Evolutionary conservation across 2,113 vertebrate species (phyloP).

Genomic region (Sinocyclocheilus anshuiensis): DNA sequence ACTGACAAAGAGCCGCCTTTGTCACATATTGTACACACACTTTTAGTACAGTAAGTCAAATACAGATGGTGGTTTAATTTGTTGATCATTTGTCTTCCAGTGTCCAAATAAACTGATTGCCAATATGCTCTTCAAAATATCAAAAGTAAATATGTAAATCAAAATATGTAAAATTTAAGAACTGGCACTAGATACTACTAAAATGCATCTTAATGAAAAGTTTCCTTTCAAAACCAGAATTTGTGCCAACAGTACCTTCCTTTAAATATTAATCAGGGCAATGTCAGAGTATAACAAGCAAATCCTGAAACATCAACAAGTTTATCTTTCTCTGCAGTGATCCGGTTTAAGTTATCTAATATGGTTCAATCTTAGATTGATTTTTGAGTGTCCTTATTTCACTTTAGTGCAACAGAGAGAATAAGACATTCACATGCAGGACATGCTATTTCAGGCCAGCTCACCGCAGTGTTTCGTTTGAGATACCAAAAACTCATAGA

Average conservation of each 20-base stretch:
- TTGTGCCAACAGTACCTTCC: background rate
- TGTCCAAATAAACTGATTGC: too few species aligned
- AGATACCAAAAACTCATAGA: slow-evolving; percentile 1
- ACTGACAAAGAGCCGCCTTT: too few species aligned
- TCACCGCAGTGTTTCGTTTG: slow-evolving; percentile 11
- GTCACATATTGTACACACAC: too few species aligned
- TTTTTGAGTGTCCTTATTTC: slow-evolving; percentile 11
- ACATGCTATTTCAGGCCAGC: background rate
- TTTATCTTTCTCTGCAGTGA: background rate
- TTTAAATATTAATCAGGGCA: background rate
- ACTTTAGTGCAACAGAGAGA: background rate
- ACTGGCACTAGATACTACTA: too few species aligned
- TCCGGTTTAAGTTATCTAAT: background rate
- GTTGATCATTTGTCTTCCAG: too few species aligned
- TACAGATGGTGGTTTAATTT: too few species aligned
- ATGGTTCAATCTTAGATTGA: background rate
- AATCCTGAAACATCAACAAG: background rate
- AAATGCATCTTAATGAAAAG: too few species aligned
- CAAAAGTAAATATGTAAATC: too few species aligned
- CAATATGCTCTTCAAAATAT: too few species aligned
- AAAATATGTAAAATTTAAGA: background rate
- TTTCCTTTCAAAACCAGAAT: background rate
- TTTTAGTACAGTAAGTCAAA: too few species aligned
- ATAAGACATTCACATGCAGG: background rate
- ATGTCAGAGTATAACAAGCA: background rate